A percentile compares a stretch with the other conserved stretches of the same genome.
These are phyloP conservation scores for Prorops nasuta DNA, from an alignment of 1,140 invertebrate species.

Conservation along the genomic window DNA sequence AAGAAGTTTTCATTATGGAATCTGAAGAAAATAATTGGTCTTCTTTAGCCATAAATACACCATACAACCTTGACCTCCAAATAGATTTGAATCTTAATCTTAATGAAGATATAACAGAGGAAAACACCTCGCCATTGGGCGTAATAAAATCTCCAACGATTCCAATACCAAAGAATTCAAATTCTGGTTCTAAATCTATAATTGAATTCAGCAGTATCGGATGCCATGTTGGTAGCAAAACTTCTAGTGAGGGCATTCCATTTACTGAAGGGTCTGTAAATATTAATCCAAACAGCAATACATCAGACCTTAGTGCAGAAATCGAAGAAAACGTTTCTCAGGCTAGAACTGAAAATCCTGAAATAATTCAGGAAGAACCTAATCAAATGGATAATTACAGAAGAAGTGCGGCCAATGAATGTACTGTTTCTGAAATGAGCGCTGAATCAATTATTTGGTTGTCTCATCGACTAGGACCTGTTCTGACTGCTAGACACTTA, in stretches of 20 bases:
- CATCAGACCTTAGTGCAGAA: slow-evolving; percentile 9
- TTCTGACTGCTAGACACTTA: slow-evolving; percentile 86
- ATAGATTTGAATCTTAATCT: slow-evolving; percentile 37
- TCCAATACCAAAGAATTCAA: slow-evolving; percentile 57
- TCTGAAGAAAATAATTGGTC: slow-evolving; percentile 53
- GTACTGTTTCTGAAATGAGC: slow-evolving; percentile 85
- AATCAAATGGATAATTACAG: background rate
- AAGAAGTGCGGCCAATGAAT: slow-evolving; percentile 41
- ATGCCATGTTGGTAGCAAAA: slow-evolving; percentile 63
- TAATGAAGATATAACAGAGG: slow-evolving; percentile 37
- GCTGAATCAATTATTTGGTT: slow-evolving; percentile 90
- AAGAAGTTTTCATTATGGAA: slow-evolving; percentile 62
- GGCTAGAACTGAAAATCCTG: background rate
- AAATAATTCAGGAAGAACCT: background rate
- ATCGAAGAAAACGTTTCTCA: slow-evolving; percentile 7
- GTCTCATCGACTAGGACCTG: slow-evolving; percentile 89
- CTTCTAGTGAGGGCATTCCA: slow-evolving; percentile 43
- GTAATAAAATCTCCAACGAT: slow-evolving; percentile 61
- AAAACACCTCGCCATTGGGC: slow-evolving; percentile 32
- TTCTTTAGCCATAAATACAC: slow-evolving; percentile 17
- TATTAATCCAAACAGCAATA: slow-evolving; percentile 11
- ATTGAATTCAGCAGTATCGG: slow-evolving; percentile 62
- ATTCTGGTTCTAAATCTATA: slow-evolving; percentile 47
- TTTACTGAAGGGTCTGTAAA: slow-evolving; percentile 7
- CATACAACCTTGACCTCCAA: slow-evolving; percentile 35